phyloP scores from a whole-genome alignment of 2,797 vertebrate species.

The Galaxias olidus region DNA sequence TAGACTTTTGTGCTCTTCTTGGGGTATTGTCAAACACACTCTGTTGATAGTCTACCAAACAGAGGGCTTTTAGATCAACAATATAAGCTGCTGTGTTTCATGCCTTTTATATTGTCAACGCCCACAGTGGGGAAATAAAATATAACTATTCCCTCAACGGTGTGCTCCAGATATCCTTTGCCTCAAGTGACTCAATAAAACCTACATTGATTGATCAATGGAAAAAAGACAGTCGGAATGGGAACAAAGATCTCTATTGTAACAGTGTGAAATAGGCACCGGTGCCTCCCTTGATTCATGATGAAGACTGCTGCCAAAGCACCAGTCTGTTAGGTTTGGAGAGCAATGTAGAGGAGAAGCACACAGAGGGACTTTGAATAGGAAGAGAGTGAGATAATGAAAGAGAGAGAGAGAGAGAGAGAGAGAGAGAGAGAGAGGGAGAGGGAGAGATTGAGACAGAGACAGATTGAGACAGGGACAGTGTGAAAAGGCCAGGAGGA shows the following conservation, averaged over 20 bases:
- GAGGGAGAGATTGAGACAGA: neutral
- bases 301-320: conserved; percentile 20
- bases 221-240: neutral
- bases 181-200: conserved; percentile 1
- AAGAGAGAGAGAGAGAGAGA: conserved; percentile 20
- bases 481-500: neutral
- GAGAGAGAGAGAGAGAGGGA: conserved; percentile 10
- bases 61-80: neutral
- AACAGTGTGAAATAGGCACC: neutral
- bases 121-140: neutral
- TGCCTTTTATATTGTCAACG: neutral
- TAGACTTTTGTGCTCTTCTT: too few species aligned
- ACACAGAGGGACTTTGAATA: neutral
- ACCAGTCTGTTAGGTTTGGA: conserved; percentile 13
- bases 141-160: neutral
- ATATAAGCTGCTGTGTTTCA: neutral
- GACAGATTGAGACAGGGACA: neutral
- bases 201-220: neutral
- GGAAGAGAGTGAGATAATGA: conserved; percentile 19
- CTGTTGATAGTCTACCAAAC: too few species aligned
- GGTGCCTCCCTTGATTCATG: neutral
- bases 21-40: too few species aligned
- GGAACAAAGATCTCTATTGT: conserved; percentile 7
- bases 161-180: neutral
- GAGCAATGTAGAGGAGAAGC: neutral